Evolutionary conservation across 2,113 vertebrate species (phyloP), one percentile per base, ranked within the genome.

Genomic region (Otocyon megalotis): DNA sequence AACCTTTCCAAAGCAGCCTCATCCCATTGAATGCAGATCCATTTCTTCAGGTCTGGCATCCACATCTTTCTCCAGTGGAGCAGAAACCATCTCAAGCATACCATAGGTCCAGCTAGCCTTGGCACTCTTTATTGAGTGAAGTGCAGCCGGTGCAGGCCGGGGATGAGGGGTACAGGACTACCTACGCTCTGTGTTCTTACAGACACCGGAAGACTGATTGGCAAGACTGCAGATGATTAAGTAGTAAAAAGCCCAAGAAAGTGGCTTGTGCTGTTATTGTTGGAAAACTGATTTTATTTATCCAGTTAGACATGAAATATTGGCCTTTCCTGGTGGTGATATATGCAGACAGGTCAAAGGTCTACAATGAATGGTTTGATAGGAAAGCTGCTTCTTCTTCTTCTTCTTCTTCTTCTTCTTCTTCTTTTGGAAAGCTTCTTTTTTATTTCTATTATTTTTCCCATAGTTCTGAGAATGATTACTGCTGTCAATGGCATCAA

Each of bases 61-160:
- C 5, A 83, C 1, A 58, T 17, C 7, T 48, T 67, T 43, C 24
- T 43, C 24, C 50, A 24, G 35, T 1, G 58, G 30, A 12, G 28
- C 20, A 10, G 26, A 32, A 63, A 20, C 7, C 20, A 53, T 19
- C 9, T 28, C 1, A 24, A 80, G 0, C 1, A 8, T 4, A 3
- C 48, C 5, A 3, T 4, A 62, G 14, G 28, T 15, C 37, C 48
- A 54, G 0, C 8, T 26, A 15, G 15, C 15, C 48, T 54, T 67
- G 26, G 1, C 19, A 15, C 14, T n/a, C 22, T 30, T 35, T 71
- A 32, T 10, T 30, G 76, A 37, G 5, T 5, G 1, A 63, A 8
- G 1, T 3, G 1, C 13, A 79, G 26, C 43, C 14, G 50, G 2
- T 19, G 5, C 2, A 53, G 17, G 43, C 26, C 12, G 14, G 37